Base-by-base conservation (phyloP, 2,888 invertebrate species). In the Stramonita haemastoma region DNA sequence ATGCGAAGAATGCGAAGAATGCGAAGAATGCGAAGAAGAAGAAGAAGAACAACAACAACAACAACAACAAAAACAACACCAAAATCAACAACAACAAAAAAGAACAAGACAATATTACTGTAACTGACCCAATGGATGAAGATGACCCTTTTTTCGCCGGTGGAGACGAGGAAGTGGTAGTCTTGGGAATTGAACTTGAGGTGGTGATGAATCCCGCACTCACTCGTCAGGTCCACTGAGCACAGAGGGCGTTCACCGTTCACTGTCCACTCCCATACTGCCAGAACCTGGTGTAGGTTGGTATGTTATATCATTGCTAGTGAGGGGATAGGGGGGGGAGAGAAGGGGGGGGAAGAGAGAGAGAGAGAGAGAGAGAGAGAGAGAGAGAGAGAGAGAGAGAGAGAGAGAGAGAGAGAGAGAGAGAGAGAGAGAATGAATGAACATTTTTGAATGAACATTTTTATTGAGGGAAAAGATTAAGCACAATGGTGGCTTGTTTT, bases 121-220 rank as follows among this genome's bases (percentile, higher is more conserved):
- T 8, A 46, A 91, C 94, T 92, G 91, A 95, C 95, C 96, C 96
- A 96, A 56, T 94, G 91, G 91, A 94, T 96, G 92, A 96, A 96
- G 83, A 96, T 93, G 87, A 96, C 95, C 92, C 96, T 95, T 70
- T 93, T 93, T 32, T 95, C 95, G 91, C 96, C 96, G 93, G 96
- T 96, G 57, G 95, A 95, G 17, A 95, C 95, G 15, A 96, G 86
- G 86, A 95, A 95, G 87, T 94, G 94, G 17, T 93, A 93, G 91
- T 96, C 95, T 66, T 95, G 95, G 22, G 94, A 94, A 90, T 96
- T 95, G 91, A 96, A 96, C 36, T 93, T 89, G 46, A 96, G 94
- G 90, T 94, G 95, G 87, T 93, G 94, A 91, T 94, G 95, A 56
- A 94, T 87, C 26, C 95, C 46, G 22, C 36, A 46, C 5, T 83